A percentile compares a stretch with the other conserved stretches of the same genome.
Conservation (phyloP, 2,797 vertebrate species). For the Denticeps clupeoides region DNA sequence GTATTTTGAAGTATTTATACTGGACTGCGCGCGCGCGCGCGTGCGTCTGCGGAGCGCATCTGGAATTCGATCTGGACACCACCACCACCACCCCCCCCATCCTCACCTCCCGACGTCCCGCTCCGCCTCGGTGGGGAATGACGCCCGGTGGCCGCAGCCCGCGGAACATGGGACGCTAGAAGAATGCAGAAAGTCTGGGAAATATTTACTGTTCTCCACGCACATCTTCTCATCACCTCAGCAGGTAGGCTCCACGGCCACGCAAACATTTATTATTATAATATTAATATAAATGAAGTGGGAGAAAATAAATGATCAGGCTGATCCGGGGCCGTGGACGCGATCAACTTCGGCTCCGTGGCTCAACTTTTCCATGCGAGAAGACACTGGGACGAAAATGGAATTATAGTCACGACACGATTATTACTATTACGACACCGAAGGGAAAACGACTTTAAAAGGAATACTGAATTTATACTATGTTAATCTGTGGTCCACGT, state of each 20-base stretch:
- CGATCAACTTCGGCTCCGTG: no score
- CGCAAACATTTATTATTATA: conserved; percentile 5
- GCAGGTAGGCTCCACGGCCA: conserved; percentile 42
- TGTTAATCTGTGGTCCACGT: no score
- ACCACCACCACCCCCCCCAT: no score
- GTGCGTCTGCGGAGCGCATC: conserved; percentile 4
- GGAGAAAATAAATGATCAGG: no score
- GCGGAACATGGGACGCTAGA: conserved; percentile 45
- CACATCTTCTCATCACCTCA: conserved; percentile 41
- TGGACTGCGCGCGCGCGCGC: conserved; percentile 1
- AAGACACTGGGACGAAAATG: no score
- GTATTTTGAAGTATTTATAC: conserved; percentile 1
- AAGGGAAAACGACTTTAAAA: no score
- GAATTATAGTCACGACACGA: no score
- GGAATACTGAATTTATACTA: no score
- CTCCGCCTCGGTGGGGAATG: conserved; percentile 4
- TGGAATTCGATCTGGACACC: no score
- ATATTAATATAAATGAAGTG: background rate
- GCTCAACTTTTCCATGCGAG: no score
- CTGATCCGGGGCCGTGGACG: no score
- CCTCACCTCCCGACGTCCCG: conserved; percentile 4
- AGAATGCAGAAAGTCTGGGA: conserved; percentile 56
- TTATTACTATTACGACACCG: no score
- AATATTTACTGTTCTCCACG: conserved; percentile 46
- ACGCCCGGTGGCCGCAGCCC: conserved; percentile 3